A percentile compares a stretch with the other conserved stretches of the same genome.
Conservation (phyloP, 2,797 vertebrate species). For the Smutsia temminckii region DNA sequence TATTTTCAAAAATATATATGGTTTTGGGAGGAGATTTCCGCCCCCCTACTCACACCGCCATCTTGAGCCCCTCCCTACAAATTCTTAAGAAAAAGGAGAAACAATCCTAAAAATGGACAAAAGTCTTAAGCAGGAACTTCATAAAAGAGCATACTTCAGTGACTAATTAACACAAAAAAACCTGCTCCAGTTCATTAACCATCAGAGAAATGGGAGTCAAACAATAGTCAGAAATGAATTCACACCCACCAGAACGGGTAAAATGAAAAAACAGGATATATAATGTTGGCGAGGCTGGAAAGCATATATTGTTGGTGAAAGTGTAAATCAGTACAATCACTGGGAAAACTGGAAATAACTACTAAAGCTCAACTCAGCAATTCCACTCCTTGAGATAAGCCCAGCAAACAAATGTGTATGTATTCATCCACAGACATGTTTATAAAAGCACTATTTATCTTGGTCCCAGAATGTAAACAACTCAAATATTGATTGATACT, state of each 20-base stretch:
- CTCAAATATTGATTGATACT: neutral
- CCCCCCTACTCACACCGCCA: no score
- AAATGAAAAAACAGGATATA: neutral
- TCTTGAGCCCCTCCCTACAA: neutral
- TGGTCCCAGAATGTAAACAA: neutral
- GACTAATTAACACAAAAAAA: neutral
- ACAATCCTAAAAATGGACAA: neutral
- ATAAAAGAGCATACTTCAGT: neutral
- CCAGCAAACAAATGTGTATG: neutral
- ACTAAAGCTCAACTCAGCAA: neutral
- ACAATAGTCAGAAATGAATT: neutral
- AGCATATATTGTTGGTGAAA: neutral
- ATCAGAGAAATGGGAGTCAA: neutral
- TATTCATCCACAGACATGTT: neutral
- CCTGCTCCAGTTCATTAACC: neutral
- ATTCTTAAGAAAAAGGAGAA: neutral
- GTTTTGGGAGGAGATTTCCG: no score
- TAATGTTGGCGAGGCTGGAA: neutral
- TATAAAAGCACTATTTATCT: neutral
- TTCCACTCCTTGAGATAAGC: neutral
- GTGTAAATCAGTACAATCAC: neutral
- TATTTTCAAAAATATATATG: no score
- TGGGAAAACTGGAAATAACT: slow-evolving; percentile 9
- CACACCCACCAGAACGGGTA: neutral
- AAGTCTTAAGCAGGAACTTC: neutral